Conservation (phyloP, 1,140 invertebrate species). For the Diprion similis region DNA sequence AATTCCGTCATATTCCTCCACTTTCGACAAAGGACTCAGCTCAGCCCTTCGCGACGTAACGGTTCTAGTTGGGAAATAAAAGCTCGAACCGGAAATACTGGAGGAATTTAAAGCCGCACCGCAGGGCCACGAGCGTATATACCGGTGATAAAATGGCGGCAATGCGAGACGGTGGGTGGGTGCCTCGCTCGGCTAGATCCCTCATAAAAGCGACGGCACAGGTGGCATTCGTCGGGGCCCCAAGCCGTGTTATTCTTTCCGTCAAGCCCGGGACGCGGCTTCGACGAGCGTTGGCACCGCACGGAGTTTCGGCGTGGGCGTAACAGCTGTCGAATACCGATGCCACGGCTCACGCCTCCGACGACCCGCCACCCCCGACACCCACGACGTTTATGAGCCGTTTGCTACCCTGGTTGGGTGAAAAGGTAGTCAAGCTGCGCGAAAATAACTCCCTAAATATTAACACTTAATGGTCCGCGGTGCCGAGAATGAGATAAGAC, state of each 20-base stretch:
- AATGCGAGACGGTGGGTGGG: not conserved
- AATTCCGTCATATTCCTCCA: not conserved
- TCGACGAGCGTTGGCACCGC: not conserved
- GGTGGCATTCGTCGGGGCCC: constrained; percentile 1
- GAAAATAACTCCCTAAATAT: not conserved
- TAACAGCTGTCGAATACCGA: constrained; percentile 1
- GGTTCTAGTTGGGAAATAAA: not conserved
- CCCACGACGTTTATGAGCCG: constrained; percentile 4
- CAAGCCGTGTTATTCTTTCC: not conserved
- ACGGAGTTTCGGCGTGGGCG: not conserved
- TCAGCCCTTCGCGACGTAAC: not conserved
- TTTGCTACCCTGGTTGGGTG: not conserved
- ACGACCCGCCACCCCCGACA: not conserved
- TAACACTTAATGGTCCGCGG: not conserved
- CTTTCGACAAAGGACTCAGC: too few relatives aligned
- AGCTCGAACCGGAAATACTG: not conserved
- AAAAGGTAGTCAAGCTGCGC: not conserved
- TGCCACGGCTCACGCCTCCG: not conserved
- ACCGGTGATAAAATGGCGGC: constrained; percentile 3
- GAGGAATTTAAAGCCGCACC: not conserved
- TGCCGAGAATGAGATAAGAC: too few relatives aligned
- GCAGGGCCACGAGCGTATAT: not conserved
- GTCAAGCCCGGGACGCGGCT: not conserved
- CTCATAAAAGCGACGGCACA: not conserved
- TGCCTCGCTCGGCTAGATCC: not conserved